A percentile compares a stretch with the other conserved stretches of the same genome.
Evolutionary conservation across 2,888 invertebrate species (phyloP).

Genomic region (Zaprionus bogoriensis): DNA sequence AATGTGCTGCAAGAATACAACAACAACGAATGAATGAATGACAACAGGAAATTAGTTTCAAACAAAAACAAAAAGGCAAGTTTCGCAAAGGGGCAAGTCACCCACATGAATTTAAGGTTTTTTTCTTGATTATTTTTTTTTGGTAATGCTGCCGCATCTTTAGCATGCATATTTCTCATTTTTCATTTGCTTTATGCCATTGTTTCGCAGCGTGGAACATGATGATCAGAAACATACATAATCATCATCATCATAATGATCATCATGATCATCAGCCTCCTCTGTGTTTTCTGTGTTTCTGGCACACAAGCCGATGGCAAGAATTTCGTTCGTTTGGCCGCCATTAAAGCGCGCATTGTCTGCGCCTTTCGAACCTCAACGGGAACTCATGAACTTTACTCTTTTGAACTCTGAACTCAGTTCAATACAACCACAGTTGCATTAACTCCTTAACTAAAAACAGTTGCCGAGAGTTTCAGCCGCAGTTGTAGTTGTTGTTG

Average conservation of each 20-base stretch:
- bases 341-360: constrained; percentile 33
- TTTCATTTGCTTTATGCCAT: constrained; percentile 22
- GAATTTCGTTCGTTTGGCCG: constrained; percentile 20
- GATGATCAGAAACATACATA: constrained; percentile 20
- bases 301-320: constrained; percentile 31
- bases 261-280: constrained; percentile 30
- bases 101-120: constrained; percentile 42
- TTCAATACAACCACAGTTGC: no score
- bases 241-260: constrained; percentile 27
- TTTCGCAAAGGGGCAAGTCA: constrained; percentile 67
- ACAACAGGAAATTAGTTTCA: constrained; percentile 69
- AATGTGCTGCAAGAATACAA: constrained; percentile 47
- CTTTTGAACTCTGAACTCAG: constrained; percentile 3
- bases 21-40: constrained; percentile 31
- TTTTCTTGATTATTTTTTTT: constrained; percentile 29
- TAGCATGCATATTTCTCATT: constrained; percentile 32
- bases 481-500: constrained; percentile 8
- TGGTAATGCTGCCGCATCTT: constrained; percentile 39
- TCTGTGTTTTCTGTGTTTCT: constrained; percentile 41
- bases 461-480: no score
- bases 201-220: constrained; percentile 29
- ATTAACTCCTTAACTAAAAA: no score
- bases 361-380: not conserved
- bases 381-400: constrained; percentile 7
- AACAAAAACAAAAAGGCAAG: constrained; percentile 64